phyloP scores from a whole-genome alignment of 2,113 vertebrate species.

The Hassar affinis region DNA sequence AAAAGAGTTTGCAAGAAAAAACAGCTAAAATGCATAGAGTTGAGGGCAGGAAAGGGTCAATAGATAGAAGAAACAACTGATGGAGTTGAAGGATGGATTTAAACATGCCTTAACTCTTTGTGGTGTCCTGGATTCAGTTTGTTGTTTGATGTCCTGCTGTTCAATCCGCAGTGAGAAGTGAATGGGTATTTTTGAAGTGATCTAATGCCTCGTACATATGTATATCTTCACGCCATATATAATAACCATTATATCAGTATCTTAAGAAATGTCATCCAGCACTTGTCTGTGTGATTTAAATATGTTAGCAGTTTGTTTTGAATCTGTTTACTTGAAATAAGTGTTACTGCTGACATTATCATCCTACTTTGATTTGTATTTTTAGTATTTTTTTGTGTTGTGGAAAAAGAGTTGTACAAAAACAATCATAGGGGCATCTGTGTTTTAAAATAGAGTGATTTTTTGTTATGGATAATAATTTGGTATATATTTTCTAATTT shows the following conservation, averaged over 20 bases:
- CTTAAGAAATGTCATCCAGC: constrained; percentile 33
- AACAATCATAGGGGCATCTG: neutral
- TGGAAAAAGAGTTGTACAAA: neutral
- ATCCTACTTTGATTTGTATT: neutral
- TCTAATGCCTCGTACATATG: constrained; percentile 41
- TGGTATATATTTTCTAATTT: neutral
- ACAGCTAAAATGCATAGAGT: neutral
- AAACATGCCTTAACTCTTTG: constrained; percentile 36
- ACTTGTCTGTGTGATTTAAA: neutral
- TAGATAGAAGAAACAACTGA: constrained; percentile 48
- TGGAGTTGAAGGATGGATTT: constrained; percentile 47
- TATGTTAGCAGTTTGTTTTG: neutral
- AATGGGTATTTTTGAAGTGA: constrained; percentile 41
- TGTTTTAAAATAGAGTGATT: neutral
- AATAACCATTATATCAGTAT: constrained; percentile 21
- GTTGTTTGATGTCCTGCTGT: constrained; percentile 46
- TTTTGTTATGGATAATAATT: neutral
- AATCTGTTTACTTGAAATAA: neutral
- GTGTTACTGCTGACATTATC: neutral
- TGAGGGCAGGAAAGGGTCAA: constrained; percentile 25
- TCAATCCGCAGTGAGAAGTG: constrained; percentile 17
- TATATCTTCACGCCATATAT: constrained; percentile 28
- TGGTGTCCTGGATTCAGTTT: constrained; percentile 33
- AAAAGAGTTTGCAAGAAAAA: constrained; percentile 3
- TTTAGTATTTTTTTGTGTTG: constrained; percentile 13